Evolutionary conservation across 2,888 invertebrate species (phyloP).

Genomic region (Lottia gigantea): DNA sequence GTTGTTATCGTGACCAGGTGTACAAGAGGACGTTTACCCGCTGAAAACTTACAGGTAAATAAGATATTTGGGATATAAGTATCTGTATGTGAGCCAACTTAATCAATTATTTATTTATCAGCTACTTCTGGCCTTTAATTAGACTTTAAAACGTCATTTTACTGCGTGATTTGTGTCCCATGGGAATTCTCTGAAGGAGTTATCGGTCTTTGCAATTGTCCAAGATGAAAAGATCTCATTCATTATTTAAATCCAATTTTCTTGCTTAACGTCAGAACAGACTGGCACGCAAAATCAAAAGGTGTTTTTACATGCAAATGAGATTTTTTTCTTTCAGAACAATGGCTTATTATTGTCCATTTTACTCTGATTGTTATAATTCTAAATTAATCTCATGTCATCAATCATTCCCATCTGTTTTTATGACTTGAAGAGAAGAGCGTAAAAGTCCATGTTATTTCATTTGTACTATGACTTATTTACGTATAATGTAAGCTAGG

Average conservation of each 20-base stretch:
- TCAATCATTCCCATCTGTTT: too few species aligned
- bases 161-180: neutral
- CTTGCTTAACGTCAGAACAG: conserved; percentile 4
- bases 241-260: conserved; percentile 22
- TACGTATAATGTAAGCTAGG: too few species aligned
- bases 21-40: neutral
- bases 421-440: too few species aligned
- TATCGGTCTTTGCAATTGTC: conserved; percentile 5
- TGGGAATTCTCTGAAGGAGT: neutral
- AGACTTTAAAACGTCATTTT: neutral
- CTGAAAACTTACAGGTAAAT: neutral
- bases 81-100: neutral
- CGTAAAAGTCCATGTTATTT: too few species aligned
- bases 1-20: too few species aligned
- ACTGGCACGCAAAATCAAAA: neutral
- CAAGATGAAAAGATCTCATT: conserved; percentile 14
- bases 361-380: too few species aligned
- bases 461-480: too few species aligned
- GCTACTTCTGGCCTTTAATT: neutral
- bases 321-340: neutral
- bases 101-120: neutral
- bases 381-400: too few species aligned
- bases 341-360: neutral
- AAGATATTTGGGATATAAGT: neutral
- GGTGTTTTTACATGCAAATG: neutral